Evolutionary conservation across 2,888 invertebrate genomes (phyloP), one percentile per base, ranked within the genome.

Genomic region (Asteroscopus sphinx): DNA sequence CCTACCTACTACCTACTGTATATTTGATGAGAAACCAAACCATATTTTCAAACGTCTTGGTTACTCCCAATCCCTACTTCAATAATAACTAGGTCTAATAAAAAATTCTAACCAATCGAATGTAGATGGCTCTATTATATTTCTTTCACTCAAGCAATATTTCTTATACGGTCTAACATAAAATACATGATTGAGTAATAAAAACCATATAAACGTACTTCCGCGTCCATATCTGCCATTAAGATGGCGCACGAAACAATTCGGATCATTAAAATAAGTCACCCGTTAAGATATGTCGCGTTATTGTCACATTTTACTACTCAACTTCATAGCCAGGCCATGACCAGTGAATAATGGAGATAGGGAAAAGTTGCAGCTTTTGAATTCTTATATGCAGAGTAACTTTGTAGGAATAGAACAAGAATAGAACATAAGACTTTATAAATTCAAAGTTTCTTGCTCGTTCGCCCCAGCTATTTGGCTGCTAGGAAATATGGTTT

Each of bases 201-300:
- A 69, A 67, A 49, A 33, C n/a, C 44, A 35, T 49, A 58, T 46
- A 59, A 53, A 58, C 28, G 2, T 49, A n/a, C 40, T 57, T 51
- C 64, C 57, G 42, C 13, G 37, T 46, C 44, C 36, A 37, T 68
- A 63, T 58, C 30, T 52, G 33, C 25, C 48, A 49, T 64, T 64
- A 52, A 47, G 65, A 39, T 39, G 36, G 26, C 30, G 32, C 35
- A 45, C 49, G 42, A 68, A 69, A 68, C 57, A 68, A 72, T 68
- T 51, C 53, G 21, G 15, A 40, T 45, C 58, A 63, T 72, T 72
- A 69, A 68, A 61, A 46, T 62, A 57, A 62, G 45, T 63, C 68
- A 41, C 49, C 26, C 51, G 47, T 63, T 28, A 58, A 58, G 68
- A 72, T 62, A 58, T 41, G 47, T 32, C 36, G 26, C 71, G 48